Evolutionary conservation across 2,888 invertebrate species (phyloP).

Genomic region (Micropterix aruncella): DNA sequence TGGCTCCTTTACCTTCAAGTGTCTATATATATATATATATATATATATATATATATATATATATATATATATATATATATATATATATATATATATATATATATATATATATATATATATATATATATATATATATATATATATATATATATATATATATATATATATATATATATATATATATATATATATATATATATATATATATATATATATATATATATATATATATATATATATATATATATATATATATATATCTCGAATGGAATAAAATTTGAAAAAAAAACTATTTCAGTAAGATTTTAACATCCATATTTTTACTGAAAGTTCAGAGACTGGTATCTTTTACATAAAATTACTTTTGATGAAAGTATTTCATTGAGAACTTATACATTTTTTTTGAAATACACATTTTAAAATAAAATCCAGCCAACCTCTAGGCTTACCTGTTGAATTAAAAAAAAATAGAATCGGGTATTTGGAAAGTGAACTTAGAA

Average conservation of each 20-base stretch:
- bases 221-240: constrained; percentile 6
- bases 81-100: background rate
- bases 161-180: constrained; percentile 3
- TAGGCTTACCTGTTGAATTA: too few species aligned
- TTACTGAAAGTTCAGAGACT: too few species aligned
- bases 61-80: background rate
- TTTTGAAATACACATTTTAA: too few species aligned
- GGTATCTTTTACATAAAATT: too few species aligned
- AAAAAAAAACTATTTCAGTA: background rate
- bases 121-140: background rate
- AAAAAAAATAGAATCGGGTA: too few species aligned
- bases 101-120: background rate
- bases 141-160: background rate
- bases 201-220: constrained; percentile 3
- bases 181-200: constrained; percentile 4
- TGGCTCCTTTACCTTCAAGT: too few species aligned
- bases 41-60: background rate
- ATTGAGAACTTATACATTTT: too few species aligned
- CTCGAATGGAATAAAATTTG: background rate
- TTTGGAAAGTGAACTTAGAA: too few species aligned
- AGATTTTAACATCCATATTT: too few species aligned
- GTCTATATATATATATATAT: background rate
- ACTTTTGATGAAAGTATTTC: too few species aligned
- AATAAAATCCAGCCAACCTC: too few species aligned
- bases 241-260: constrained; percentile 7